Base-by-base conservation (phyloP, 2,888 invertebrate genomes). In the Ennomos quercinarius region DNA sequence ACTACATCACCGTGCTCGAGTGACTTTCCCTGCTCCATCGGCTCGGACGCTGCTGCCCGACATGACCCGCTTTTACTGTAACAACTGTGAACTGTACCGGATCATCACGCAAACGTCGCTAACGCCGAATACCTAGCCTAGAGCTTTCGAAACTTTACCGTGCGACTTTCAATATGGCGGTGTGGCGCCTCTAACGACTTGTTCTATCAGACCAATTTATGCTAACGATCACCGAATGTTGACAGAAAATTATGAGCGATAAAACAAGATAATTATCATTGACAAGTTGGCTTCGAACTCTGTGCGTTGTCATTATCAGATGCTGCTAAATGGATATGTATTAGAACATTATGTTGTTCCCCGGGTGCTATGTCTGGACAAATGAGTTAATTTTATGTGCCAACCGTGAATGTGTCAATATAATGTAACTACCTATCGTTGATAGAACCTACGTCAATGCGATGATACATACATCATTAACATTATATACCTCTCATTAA, bases 51-150 rank as follows among this genome's bases (percentile, higher is more conserved):
- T 67, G 64, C 73, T 73, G 78, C 74, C 76, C 81, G 75, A 84
- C 81, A 77, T 88, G 91, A 88, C 91, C 89, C 73, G 87, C 86
- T 91, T 92, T 90, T 88, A 82, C 84, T 74, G 73, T 69, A 74
- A 68, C 74, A 66, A 68, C 60, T 64, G 65, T 62, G 56, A 67
- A 65, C 60, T 63, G 59, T 69, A 68, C 62, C 68, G 68, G 64
- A 68, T 59, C 61, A 64, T 50, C 46, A 37, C 41, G 17, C 51
- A 17, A 51, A 13, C 46, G 60, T 55, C 51, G 54, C 62, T 64
- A 52, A 51, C 11, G 42, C 53, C 60, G 34, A 46, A 27, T 10
- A 17, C 42, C 44, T 45, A 61, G 27, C 27, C 6, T 44, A 61
- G 66, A 75, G 74, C 74, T 72, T 75, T 68, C 57, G 48, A 39